These are phyloP conservation scores for Mya arenaria DNA, from an alignment of 1,140 invertebrate genomes.

Conservation along the genomic window DNA sequence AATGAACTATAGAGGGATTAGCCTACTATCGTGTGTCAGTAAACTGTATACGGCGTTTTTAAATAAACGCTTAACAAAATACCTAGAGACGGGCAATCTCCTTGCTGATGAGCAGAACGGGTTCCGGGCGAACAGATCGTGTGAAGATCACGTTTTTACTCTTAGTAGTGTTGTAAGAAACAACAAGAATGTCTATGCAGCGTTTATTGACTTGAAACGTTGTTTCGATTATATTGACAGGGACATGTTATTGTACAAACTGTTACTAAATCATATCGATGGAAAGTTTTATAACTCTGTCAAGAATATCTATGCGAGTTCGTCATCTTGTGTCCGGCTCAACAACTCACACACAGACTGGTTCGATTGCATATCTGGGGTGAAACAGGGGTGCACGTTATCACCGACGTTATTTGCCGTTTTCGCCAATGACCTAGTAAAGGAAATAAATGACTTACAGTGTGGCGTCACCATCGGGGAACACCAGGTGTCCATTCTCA, in stretches of 20 bases:
- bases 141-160: conserved; percentile 51
- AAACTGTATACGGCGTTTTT: conserved; percentile 56
- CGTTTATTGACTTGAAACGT: conserved; percentile 31
- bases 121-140: conserved; percentile 41
- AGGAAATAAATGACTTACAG: conserved; percentile 29
- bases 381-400: conserved; percentile 47
- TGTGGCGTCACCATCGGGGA: conserved; percentile 37
- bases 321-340: conserved; percentile 18
- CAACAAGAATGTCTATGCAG: conserved; percentile 10
- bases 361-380: conserved; percentile 38
- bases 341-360: conserved; percentile 36
- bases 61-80: conserved; percentile 33
- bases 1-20: conserved; percentile 58
- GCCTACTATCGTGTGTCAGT: conserved; percentile 38
- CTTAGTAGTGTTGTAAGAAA: conserved; percentile 41
- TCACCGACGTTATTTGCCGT: conserved; percentile 50
- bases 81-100: conserved; percentile 30
- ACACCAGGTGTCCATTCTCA: conserved; percentile 7
- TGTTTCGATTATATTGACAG: conserved; percentile 43
- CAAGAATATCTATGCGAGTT: conserved; percentile 21
- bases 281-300: too few species aligned
- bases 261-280: too few species aligned
- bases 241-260: too few species aligned
- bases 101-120: conserved; percentile 57
- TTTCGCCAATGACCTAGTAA: conserved; percentile 51